Evolutionary conservation across 2,888 invertebrate genomes (phyloP).

Genomic region (Dasysyrphus albostriatus): DNA sequence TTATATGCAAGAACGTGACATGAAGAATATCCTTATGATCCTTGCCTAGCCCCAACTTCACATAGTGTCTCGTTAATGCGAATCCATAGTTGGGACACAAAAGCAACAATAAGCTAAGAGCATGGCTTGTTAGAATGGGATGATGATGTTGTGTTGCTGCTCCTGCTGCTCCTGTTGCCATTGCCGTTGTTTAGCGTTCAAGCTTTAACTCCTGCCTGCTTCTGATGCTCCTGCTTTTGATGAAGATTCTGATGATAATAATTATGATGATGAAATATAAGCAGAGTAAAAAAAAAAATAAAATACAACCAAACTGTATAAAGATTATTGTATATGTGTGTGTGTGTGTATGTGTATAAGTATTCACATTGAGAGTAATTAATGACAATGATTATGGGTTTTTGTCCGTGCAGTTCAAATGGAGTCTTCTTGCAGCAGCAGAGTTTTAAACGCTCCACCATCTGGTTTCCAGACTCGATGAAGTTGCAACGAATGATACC

Average conservation of each 20-base stretch:
- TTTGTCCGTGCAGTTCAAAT: slow-evolving; percentile 61
- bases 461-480: slow-evolving; percentile 50
- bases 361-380: slow-evolving; percentile 63
- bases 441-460: neutral
- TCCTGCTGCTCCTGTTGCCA: neutral
- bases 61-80: slow-evolving; percentile 58
- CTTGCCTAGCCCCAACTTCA: slow-evolving; percentile 25
- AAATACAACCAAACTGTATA: slow-evolving; percentile 7
- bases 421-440: slow-evolving; percentile 35
- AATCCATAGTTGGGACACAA: slow-evolving; percentile 67
- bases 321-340: neutral
- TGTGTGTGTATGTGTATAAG: slow-evolving; percentile 2
- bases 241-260: slow-evolving; percentile 69
- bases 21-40: slow-evolving; percentile 57
- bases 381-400: slow-evolving; percentile 76
- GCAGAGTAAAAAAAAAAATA: slow-evolving; percentile 38
- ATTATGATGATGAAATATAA: slow-evolving; percentile 75
- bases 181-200: neutral
- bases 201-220: slow-evolving; percentile 27
- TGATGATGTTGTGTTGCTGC: slow-evolving; percentile 14
- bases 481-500: slow-evolving; percentile 46
- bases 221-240: slow-evolving; percentile 45
- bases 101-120: slow-evolving; percentile 66
- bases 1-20: slow-evolving; percentile 53
- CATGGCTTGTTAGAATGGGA: slow-evolving; percentile 20